Evolutionary conservation across 2,113 vertebrate species (phyloP), one percentile per base, ranked within the genome.

Genomic region (Cottus gobio): DNA sequence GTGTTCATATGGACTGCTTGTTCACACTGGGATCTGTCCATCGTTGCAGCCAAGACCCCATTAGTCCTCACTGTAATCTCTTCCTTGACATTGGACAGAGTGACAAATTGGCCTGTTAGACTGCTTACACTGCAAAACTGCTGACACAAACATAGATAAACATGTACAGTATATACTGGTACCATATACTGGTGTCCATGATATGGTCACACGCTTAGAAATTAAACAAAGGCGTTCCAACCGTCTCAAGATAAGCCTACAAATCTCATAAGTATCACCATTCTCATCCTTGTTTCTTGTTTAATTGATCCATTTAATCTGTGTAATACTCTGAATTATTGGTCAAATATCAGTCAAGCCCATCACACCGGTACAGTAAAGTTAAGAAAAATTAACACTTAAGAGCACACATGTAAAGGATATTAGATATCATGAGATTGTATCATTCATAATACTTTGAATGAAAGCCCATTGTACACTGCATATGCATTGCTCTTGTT

Each of bases 21-120:
- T 83, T 75, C 64, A 76, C 67, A 46, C 68, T 74, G 71, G 61
- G 26, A 54, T 64, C 57, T 54, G 44, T 72, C 69, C 36, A 15
- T 77, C n/a, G 44, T 30, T 58, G 64, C 18, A 36, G 63, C 77
- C 75, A 84, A 80, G 72, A 34, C 30, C 36, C 3, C 13, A 39
- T 76, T 36, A 75, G 65, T 24, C 1, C 24, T 15, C 8, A 50
- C 28, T 50, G 60, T 75, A 70, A 72, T 75, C 48, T 57, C 52
- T 46, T 60, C 30, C 64, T 77, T 73, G 52, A 76, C 22, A 67
- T 54, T 65, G 20, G 63, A 56, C 68, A 56, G 15, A 42, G 39
- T 31, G 37, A 69, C 75, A 58, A 3, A 54, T 31, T 10, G 28
- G 6, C 5, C 4, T 70, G 4, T 36, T 24, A 15, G 37, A 0